Evolutionary conservation across 2,113 vertebrate genomes (phyloP), one percentile per base, ranked within the genome.

Genomic region (Columba janthina): DNA sequence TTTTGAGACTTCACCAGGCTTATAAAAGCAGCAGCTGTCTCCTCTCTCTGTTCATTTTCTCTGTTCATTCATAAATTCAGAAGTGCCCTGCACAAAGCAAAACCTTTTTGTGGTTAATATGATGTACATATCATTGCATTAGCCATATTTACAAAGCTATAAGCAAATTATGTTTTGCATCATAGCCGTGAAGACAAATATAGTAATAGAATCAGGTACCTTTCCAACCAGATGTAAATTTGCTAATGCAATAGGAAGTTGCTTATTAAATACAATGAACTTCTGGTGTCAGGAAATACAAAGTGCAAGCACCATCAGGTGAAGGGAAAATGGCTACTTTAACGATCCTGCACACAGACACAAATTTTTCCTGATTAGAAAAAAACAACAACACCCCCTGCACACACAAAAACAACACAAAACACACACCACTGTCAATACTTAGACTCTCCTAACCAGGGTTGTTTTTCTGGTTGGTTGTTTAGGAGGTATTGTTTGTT

Each of bases 91-190:
- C 75, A 90, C 62, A 93, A 95, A 90, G 60, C 69, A 90, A 93
- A 97, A 82, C 53, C 64, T 93, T 94, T 95, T 51, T 94, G 58
- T 69, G 86, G 24, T 67, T 95, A 93, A 90, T 84, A 85, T 69
- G 90, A 89, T 95, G 62, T 61, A 84, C 67, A 61, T 95, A 84
- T 96, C 93, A 97, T 96, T 96, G 86, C 93, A 94, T 97, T 98
- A 97, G 82, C 88, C 77, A 79, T 93, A 95, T 96, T 96, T 97
- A 96, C 50, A 6, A 92, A 94, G 77, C 85, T 70, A 92, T 97
- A 97, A 98, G 96, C 93, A 95, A 97, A 97, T 98, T 97, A 97
- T 62, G 66, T 65, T 97, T 96, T 97, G 90, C 97, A 96, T 97
- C 95, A 94, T 28, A 96, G 84, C 82, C 93, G 76, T 95, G 75